These are phyloP conservation scores for Sylvicola cinctus DNA, from an alignment of 2,888 invertebrate species.

Conservation along the genomic window DNA sequence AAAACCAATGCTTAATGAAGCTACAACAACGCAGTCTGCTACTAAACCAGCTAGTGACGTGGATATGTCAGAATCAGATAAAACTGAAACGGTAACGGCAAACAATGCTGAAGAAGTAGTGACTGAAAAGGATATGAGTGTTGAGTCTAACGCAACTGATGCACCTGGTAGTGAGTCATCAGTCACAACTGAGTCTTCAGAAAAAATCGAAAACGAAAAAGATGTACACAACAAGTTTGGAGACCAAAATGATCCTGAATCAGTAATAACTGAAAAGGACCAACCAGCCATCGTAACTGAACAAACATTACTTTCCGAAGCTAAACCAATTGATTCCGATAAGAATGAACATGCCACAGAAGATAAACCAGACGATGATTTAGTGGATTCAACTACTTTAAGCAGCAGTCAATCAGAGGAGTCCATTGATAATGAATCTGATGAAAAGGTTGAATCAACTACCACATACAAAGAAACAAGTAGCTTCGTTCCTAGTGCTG, in stretches of 20 bases:
- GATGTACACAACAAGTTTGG: too few relatives aligned
- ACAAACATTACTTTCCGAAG: too few relatives aligned
- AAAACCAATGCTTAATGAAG: not conserved
- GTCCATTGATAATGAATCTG: too few relatives aligned
- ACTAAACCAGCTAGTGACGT: not conserved
- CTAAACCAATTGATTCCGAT: not conserved
- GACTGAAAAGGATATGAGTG: too few relatives aligned
- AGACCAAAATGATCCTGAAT: too few relatives aligned
- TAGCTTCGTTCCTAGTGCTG: too few relatives aligned
- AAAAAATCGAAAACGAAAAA: too few relatives aligned
- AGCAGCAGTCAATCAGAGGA: too few relatives aligned
- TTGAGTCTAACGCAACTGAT: too few relatives aligned
- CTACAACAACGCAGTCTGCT: not conserved
- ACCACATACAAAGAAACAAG: not conserved
- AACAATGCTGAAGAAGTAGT: not conserved
- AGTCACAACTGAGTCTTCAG: too few relatives aligned
- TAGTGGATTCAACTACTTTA: constrained; percentile 1
- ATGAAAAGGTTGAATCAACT: not conserved
- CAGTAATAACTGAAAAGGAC: too few relatives aligned
- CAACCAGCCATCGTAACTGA: too few relatives aligned
- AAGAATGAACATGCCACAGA: not conserved
- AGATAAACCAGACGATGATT: not conserved
- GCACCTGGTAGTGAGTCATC: not conserved
- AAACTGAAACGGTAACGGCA: not conserved
- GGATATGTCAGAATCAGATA: not conserved